A percentile compares a stretch with the other conserved stretches of the same genome.
phyloP scores from a whole-genome alignment of 1,140 invertebrate genomes.

The fruit fly (Drosophila melanogaster) region DNA sequence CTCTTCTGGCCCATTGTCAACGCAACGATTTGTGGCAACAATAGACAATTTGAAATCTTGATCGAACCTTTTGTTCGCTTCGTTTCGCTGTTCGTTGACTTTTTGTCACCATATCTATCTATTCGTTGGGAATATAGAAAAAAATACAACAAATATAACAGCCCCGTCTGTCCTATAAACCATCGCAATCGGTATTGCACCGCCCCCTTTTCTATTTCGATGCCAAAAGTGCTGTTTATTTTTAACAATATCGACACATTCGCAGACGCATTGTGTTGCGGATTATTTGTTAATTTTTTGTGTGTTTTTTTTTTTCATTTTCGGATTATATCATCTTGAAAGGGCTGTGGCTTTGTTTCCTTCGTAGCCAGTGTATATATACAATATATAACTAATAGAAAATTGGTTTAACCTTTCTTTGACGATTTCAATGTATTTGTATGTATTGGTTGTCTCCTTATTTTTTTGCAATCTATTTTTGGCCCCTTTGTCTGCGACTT shows the following conservation, averaged over 20 bases:
- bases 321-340: conserved; percentile 41
- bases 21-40: conserved; percentile 44
- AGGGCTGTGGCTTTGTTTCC: conserved; percentile 1
- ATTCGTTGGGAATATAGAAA: not conserved
- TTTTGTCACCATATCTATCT: conserved; percentile 68
- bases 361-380: conserved; percentile 14
- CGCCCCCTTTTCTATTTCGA: conserved; percentile 15
- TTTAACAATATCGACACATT: conserved; percentile 16
- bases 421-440: conserved; percentile 3
- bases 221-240: conserved; percentile 24
- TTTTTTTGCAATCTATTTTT: conserved; percentile 47
- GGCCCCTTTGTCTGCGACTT: conserved; percentile 13
- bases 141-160: conserved; percentile 3
- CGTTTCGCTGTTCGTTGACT: conserved; percentile 71
- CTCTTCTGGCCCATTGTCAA: conserved; percentile 46
- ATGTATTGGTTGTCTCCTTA: not conserved
- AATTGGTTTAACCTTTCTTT: conserved; percentile 31
- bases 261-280: conserved; percentile 4
- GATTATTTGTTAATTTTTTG: not conserved
- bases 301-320: not conserved
- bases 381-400: conserved; percentile 11
- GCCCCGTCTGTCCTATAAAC: not conserved
- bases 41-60: conserved; percentile 73
- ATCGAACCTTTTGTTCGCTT: conserved; percentile 60
- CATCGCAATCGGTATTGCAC: conserved; percentile 26